Conservation (phyloP, 1,140 invertebrate species). For the Pararge aegeria region DNA sequence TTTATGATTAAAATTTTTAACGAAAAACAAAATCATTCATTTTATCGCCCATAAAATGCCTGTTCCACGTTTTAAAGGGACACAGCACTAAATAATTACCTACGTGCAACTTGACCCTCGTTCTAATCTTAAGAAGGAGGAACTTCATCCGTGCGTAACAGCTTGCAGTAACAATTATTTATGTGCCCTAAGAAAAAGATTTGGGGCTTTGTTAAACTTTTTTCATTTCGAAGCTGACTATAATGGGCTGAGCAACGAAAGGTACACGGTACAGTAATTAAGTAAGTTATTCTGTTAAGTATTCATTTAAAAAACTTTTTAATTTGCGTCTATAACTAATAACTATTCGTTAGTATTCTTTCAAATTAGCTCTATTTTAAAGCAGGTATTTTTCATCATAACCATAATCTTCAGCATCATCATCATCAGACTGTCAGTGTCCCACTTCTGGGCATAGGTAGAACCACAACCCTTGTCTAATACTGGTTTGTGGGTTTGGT, state of each 20-base stretch:
- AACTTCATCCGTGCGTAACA: slow-evolving; percentile 32
- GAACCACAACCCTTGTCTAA: too few relatives aligned
- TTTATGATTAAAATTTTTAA: background rate
- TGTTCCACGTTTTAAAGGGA: slow-evolving; percentile 15
- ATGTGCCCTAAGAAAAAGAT: slow-evolving; percentile 20
- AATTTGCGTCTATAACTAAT: background rate
- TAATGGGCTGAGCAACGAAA: slow-evolving; percentile 3
- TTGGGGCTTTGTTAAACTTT: slow-evolving; percentile 22
- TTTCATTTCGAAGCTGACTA: slow-evolving; percentile 22
- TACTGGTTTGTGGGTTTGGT: too few relatives aligned
- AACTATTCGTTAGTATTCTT: too few relatives aligned
- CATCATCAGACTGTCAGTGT: too few relatives aligned
- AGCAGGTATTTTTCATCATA: too few relatives aligned
- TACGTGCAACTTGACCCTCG: slow-evolving; percentile 29
- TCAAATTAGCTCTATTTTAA: too few relatives aligned
- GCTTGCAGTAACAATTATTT: slow-evolving; percentile 31
- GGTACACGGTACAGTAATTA: slow-evolving; percentile 15
- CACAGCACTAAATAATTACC: slow-evolving; percentile 24
- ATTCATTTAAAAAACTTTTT: background rate
- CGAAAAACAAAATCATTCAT: background rate
- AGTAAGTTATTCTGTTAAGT: background rate
- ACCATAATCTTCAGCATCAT: too few relatives aligned
- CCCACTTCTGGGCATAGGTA: too few relatives aligned
- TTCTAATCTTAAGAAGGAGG: slow-evolving; percentile 27
- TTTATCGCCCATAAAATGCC: background rate